Evolutionary conservation across 2,113 vertebrate species (phyloP), one percentile per base, ranked within the genome.

Genomic region (Xiphorhynchus elegans): DNA sequence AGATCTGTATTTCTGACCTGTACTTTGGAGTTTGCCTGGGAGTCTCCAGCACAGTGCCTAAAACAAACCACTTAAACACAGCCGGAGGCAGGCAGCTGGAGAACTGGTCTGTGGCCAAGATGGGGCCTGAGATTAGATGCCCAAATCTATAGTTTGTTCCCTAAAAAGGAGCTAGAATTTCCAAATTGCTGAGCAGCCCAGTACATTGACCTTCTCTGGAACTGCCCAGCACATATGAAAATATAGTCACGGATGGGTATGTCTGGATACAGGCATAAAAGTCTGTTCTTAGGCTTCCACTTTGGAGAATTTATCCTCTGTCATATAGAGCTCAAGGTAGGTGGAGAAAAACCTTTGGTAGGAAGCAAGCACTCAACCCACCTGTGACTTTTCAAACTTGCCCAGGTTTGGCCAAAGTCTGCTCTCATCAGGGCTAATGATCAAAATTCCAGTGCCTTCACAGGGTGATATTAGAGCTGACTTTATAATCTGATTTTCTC

Each of bases 1-100:
- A 99, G 98, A 69, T 42, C 35, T 44, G 0, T 64, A 3, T 64
- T 64, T 16, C 28, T 64, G 11, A 85, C n/a, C 64, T 75, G 37
- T 59, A 29, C 62, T 94, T 94, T 62, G 66, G 53, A 85, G 35
- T 53, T 84, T 69, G 23, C 7, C 12, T 4, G 4, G 64, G n/a
- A 39, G 64, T 77, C 46, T 84, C 84, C 49, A 87, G 31, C 35
- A 37, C 23, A 83, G 11, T 39, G 17, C 53, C 33, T 64, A n/a
- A 82, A 89, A 40, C 15, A 77, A 95, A 69, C 19, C 8, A 1
- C 25, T 82, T 55, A 58, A 89, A 46, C 35, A 53, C 7, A 86
- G 19, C 6, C 13, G 23, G 58, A 40, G 47, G 40, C 23, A 63
- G 31, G 49, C 29, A 83, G 7, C 11, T 49, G 58, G 10, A 89